These are phyloP conservation scores for Antechinus flavipes DNA, from an alignment of 2,113 vertebrate species.

Conservation along the genomic window DNA sequence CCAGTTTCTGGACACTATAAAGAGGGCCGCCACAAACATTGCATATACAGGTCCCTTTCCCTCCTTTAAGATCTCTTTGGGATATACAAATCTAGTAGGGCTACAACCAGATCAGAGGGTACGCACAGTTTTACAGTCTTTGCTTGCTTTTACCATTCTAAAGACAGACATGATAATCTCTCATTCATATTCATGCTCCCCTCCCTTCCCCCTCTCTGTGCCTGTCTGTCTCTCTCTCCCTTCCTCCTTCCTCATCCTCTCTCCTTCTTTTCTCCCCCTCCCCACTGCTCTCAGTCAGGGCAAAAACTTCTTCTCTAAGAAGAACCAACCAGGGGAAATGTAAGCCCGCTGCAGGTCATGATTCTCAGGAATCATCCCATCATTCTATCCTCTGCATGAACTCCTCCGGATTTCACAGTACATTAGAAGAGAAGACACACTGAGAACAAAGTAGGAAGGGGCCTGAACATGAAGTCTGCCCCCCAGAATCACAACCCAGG, in stretches of 20 bases:
- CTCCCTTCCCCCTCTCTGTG: neutral
- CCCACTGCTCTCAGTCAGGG: neutral
- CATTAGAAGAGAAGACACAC: neutral
- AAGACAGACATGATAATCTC: neutral
- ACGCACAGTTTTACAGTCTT: no score
- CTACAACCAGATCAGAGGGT: no score
- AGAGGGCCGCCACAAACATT: no score
- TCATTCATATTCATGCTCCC: no score
- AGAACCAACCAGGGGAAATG: neutral
- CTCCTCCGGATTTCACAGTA: neutral
- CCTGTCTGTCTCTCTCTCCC: neutral
- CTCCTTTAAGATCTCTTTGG: no score
- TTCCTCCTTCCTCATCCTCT: no score
- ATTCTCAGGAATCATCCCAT: neutral
- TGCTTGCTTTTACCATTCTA: neutral
- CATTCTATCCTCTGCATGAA: neutral
- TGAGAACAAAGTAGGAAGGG: conserved; percentile 8
- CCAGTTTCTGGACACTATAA: no score
- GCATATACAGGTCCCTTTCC: no score
- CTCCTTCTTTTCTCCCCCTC: no score
- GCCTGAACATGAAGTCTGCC: neutral
- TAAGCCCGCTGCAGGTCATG: neutral
- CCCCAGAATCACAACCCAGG: neutral
- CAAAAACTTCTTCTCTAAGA: neutral
- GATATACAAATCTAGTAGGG: no score